A percentile compares a stretch with the other conserved stretches of the same genome.
Evolutionary conservation across 2,797 vertebrate species (phyloP).

Genomic region (Microtus agrestis): DNA sequence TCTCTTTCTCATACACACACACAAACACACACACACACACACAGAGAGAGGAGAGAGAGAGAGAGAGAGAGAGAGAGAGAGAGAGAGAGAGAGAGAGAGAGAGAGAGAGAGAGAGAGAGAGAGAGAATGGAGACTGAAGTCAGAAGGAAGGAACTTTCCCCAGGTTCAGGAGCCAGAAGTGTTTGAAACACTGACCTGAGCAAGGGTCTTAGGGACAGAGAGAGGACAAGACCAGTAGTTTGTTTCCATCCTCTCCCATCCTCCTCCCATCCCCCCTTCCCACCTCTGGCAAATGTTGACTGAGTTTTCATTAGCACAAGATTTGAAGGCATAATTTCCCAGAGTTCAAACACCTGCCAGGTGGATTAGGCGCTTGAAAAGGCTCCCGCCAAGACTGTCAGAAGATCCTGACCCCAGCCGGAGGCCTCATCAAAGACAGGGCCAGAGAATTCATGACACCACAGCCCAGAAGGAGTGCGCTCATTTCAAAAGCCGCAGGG

Average conservation of each 20-base stretch:
- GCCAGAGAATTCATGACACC: background rate
- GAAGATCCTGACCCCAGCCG: background rate
- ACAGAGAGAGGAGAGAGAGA: background rate
- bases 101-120: too few species aligned
- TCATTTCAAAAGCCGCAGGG: background rate
- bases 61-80: too few species aligned
- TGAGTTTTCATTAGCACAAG: background rate
- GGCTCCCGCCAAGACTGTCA: background rate
- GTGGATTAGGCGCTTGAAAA: background rate
- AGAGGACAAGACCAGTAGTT: background rate
- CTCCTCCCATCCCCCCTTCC: background rate
- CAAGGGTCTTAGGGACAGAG: background rate
- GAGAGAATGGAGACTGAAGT: background rate
- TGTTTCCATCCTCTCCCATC: background rate
- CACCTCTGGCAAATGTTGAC: background rate
- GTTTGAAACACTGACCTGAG: background rate
- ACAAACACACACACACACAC: too few species aligned
- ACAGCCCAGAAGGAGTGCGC: background rate
- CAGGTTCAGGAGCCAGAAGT: background rate
- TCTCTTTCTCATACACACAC: background rate
- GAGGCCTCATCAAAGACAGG: background rate
- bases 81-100: too few species aligned
- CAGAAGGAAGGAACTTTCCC: background rate
- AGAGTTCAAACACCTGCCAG: slow-evolving; percentile 13
- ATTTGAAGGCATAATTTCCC: background rate